A percentile compares a stretch with the other conserved stretches of the same genome.
phyloP scores from a whole-genome alignment of 2,888 invertebrate species.

The Drosophila mettleri region DNA sequence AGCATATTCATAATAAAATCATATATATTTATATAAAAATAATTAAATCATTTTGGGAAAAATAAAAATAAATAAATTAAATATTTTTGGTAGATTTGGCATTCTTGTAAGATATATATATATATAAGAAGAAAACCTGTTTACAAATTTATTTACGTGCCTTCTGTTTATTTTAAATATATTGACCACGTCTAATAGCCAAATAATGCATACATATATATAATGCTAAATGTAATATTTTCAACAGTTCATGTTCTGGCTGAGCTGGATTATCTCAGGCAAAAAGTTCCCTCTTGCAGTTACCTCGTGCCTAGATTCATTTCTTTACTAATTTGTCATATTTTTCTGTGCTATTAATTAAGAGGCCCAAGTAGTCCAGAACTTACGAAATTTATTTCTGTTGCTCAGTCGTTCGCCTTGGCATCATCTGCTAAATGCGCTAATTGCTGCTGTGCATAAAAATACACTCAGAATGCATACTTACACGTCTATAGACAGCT shows the following conservation, averaged over 20 bases:
- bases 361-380: slow-evolving; percentile 13
- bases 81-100: too few species aligned
- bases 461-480: slow-evolving; percentile 9
- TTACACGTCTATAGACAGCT: slow-evolving; percentile 1
- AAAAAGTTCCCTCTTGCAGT: too few species aligned
- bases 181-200: neutral
- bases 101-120: too few species aligned
- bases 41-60: too few species aligned
- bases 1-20: too few species aligned
- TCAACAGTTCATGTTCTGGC: neutral
- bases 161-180: too few species aligned
- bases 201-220: neutral
- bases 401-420: slow-evolving; percentile 4
- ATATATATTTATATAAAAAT: too few species aligned
- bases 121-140: too few species aligned
- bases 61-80: too few species aligned
- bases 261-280: too few species aligned
- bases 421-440: slow-evolving; percentile 30
- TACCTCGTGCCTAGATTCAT: neutral
- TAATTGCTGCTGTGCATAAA: slow-evolving; percentile 43
- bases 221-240: neutral
- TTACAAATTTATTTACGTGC: too few species aligned
- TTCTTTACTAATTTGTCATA: neutral
- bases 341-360: slow-evolving; percentile 8
- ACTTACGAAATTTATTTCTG: slow-evolving; percentile 1